Evolutionary conservation across 2,888 invertebrate genomes (phyloP), one percentile per base, ranked within the genome.

Genomic region (Ceraclea dissimilis): DNA sequence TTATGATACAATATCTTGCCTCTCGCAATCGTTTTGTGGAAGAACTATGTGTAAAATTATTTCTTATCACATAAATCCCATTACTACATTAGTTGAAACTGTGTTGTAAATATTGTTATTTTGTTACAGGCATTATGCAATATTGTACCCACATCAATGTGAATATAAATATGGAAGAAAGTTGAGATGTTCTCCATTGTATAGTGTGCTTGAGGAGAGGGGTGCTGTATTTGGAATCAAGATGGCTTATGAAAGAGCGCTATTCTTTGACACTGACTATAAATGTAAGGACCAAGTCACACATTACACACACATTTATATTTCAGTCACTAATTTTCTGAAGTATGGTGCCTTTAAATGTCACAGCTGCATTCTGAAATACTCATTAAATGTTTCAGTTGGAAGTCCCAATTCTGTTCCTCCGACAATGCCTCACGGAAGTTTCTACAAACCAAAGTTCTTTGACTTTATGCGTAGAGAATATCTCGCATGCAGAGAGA

Each of bases 201-300:
- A 84, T 67, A 82, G 83, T 47, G 78, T 83, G 16, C 70, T 84
- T 55, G 80, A 84, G 69, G 78, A 78, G 54, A 74, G 78, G 56
- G 84, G 84, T 1, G 85, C 84, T 10, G 79, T 83, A 47, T 86
- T 85, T 69, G 85, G 84, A 13, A 83, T 83, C 51, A 80, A 82
- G 67, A 85, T 85, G 83, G 85, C 84, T 13, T 86, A 84, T 65
- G 85, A 86, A 67, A 70, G 85, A 63, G 82, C 85, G n/a, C 70
- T 86, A 49, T 86, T 84, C 67, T 86, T 85, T 67, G 80, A 83
- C 65, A 72, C 79, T 5, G 74, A 75, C 49, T 78, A 78, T 62
- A 72, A 71, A 71, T 71, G 80, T 79, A 70, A 62, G 63, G 48
- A n/a, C n/a, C n/a, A n/a, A n/a, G n/a, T n/a, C n/a, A n/a, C n/a